A percentile compares a stretch with the other conserved stretches of the same genome.
Conservation (phyloP, 2,888 invertebrate genomes). For the Tribolium freemani region DNA sequence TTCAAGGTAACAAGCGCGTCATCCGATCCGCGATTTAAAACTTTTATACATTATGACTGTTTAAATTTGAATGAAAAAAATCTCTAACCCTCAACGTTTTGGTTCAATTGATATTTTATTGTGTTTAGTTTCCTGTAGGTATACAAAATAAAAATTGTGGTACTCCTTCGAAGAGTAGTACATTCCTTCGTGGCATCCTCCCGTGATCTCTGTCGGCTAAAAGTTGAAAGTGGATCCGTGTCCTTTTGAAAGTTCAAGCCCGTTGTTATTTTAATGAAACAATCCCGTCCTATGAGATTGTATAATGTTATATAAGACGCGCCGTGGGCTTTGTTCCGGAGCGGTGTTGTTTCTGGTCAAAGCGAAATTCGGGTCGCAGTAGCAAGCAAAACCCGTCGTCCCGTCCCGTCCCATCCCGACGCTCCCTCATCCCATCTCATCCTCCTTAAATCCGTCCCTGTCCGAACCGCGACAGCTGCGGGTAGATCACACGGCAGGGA, state of each 20-base stretch:
- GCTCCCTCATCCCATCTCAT: constrained; percentile 2
- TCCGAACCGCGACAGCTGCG: constrained; percentile 54
- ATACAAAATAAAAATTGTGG: neutral
- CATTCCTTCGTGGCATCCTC: neutral
- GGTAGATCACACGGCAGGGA: constrained; percentile 51
- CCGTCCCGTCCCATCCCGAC: constrained; percentile 23
- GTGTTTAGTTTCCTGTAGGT: too few species aligned
- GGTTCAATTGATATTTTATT: too few species aligned
- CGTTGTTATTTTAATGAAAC: constrained; percentile 40
- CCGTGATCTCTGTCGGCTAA: neutral
- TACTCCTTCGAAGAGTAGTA: neutral
- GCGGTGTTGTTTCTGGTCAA: constrained; percentile 39
- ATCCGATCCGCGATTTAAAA: neutral
- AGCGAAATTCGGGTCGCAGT: constrained; percentile 41
- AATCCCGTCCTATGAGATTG: constrained; percentile 31
- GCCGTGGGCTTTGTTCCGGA: constrained; percentile 35
- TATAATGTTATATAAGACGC: constrained; percentile 34
- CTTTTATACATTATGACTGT: neutral
- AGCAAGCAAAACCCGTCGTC: neutral
- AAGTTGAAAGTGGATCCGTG: constrained; percentile 18
- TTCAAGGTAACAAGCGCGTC: neutral
- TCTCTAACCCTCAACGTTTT: too few species aligned
- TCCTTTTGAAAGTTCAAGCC: constrained; percentile 27
- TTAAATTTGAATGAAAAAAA: too few species aligned
- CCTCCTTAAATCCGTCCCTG: constrained; percentile 53